Evolutionary conservation across 2,113 vertebrate genomes (phyloP).

Genomic region (Etheostoma spectabile): DNA sequence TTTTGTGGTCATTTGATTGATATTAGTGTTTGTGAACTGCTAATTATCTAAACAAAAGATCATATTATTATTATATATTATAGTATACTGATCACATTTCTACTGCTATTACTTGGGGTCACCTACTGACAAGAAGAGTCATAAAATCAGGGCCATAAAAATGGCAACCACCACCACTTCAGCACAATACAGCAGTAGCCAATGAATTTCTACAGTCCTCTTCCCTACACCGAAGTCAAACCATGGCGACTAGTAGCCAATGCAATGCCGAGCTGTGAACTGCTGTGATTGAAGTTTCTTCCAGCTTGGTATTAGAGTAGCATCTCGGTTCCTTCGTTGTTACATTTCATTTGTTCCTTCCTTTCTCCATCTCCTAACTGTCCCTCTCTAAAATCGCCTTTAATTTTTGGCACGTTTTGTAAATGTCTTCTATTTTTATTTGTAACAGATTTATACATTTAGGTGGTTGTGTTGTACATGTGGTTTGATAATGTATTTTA

Average conservation of each 20-base stretch:
- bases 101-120: conserved; percentile 19
- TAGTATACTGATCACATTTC: conserved; percentile 60
- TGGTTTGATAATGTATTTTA: conserved; percentile 63
- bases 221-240: conserved; percentile 39
- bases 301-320: conserved; percentile 47
- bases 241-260: conserved; percentile 48
- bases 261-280: conserved; percentile 44
- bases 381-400: conserved; percentile 45
- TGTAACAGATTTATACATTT: conserved; percentile 57
- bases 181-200: conserved; percentile 51
- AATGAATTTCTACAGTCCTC: conserved; percentile 15
- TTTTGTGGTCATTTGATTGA: conserved; percentile 68
- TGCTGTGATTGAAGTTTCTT: conserved; percentile 22
- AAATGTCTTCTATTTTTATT: conserved; percentile 60
- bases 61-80: conserved; percentile 23
- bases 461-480: conserved; percentile 46
- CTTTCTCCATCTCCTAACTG: conserved; percentile 13
- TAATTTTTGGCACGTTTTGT: conserved; percentile 58
- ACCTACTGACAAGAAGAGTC: conserved; percentile 34
- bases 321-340: conserved; percentile 17
- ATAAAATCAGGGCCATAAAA: conserved; percentile 26
- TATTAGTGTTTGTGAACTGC: conserved; percentile 65
- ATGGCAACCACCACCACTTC: conserved; percentile 33
- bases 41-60: conserved; percentile 61
- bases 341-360: conserved; percentile 7